Evolutionary conservation across 2,113 vertebrate genomes (phyloP), one percentile per base, ranked within the genome.

Genomic region (Terrapene triunguis): DNA sequence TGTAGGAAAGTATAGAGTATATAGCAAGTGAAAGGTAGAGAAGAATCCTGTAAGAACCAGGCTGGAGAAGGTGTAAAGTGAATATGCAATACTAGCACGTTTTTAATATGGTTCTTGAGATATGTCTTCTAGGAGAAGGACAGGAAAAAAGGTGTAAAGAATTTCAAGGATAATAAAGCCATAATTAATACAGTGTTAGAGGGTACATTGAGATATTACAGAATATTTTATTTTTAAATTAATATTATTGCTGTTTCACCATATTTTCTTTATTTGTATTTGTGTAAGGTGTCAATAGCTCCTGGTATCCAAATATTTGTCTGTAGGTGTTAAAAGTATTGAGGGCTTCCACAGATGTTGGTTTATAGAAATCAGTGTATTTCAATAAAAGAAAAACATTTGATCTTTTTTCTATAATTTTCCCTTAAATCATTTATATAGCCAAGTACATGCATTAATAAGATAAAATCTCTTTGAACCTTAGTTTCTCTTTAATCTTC

Each of bases 391-490:
- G 76, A 84, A 96, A 96, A 98, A 97, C 69, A 97, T 94, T 97
- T 93, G 2, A 96, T 96, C 72, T 50, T 44, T 87, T 83, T 32
- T 82, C 29, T 48, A 2, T 86, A 53, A 92, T 89, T 95, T 5
- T 95, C 93, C 6, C 65, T 98, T 98, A 96, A 97, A 95, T 98
- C 22, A 94, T 96, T 97, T 96, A 88, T 95, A 89, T 90, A 92
- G 72, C 44, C 62, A 92, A 92, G 84, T 96, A 94, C 53, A 65
- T 90, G 24, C 2, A 1, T 97, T 98, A 96, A 79, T 95, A 96
- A 93, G 80, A 94, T 97, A 94, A 93, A 94, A 95, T 96, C 47
- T 96, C 89, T 98, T 98, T 98, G 97, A 98, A 97, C 69, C 62
- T 93, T 50, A 82, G 91, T 96, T 97, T 96, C 89, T 96, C 94